These are phyloP conservation scores for Trogon surrucura DNA, from an alignment of 2,113 vertebrate genomes.

Conservation along the genomic window DNA sequence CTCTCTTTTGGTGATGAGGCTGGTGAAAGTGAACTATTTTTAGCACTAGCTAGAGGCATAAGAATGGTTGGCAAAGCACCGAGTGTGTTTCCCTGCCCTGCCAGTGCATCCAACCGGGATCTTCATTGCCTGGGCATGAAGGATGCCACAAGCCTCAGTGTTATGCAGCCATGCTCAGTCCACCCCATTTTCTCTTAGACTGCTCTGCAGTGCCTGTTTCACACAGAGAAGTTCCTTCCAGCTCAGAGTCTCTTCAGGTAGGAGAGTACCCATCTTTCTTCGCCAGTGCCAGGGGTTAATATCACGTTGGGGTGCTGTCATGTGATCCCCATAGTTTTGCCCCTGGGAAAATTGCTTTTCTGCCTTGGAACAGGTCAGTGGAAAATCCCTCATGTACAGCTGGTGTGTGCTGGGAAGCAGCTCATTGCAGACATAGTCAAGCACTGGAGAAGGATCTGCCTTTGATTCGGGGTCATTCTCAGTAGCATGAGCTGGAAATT, in stretches of 20 bases:
- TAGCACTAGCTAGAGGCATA: conserved; percentile 5
- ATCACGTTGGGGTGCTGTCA: rapidly evolving
- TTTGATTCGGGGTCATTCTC: not conserved
- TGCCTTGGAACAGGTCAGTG: not conserved
- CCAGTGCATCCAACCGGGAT: not conserved
- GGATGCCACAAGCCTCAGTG: not conserved
- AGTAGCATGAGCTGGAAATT: not conserved
- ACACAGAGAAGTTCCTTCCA: not conserved
- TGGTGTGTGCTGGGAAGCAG: conserved; percentile 1
- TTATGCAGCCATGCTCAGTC: not conserved
- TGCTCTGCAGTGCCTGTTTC: not conserved
- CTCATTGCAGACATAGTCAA: not conserved
- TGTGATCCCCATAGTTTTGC: not conserved
- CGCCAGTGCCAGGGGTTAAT: not conserved
- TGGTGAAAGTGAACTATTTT: conserved; percentile 17
- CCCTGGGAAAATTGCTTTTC: not conserved
- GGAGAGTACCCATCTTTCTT: not conserved
- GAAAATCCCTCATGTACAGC: not conserved
- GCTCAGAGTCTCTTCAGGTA: not conserved
- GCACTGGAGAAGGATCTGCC: not conserved
- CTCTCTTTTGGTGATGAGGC: not conserved
- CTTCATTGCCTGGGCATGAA: not conserved
- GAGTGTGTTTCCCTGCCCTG: not conserved
- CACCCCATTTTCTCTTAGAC: not conserved
- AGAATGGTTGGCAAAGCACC: not conserved